These are phyloP conservation scores for Nanorana parkeri DNA, from an alignment of 2,113 vertebrate genomes.

Conservation along the genomic window DNA sequence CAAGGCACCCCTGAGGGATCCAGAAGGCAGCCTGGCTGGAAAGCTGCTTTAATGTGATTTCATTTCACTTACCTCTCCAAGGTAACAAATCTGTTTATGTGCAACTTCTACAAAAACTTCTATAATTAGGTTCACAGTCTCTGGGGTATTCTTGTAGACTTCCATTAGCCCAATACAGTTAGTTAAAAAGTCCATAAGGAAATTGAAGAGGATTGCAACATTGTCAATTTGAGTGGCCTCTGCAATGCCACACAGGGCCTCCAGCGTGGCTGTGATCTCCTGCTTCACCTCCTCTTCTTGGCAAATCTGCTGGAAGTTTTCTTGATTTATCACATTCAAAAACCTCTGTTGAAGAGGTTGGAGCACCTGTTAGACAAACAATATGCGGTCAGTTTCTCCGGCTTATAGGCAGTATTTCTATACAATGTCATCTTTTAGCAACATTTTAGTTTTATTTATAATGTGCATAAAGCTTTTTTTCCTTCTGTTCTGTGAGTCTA, in stretches of 20 bases:
- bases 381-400: background rate
- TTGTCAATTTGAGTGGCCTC: constrained; percentile 98
- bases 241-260: constrained; percentile 95
- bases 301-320: constrained; percentile 96
- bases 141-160: constrained; percentile 96
- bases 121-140: constrained; percentile 98
- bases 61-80: constrained; percentile 88
- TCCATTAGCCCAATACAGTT: constrained; percentile 98
- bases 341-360: constrained; percentile 97
- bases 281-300: constrained; percentile 94
- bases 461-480: no score
- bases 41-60: no score
- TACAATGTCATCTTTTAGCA: no score
- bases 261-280: constrained; percentile 92
- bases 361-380: constrained; percentile 79
- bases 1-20: no score
- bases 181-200: constrained; percentile 97
- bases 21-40: no score
- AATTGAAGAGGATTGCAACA: constrained; percentile 94
- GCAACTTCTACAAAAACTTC: constrained; percentile 99
- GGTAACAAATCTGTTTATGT: constrained; percentile 98
- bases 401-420: background rate
- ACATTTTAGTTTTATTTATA: no score
- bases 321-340: constrained; percentile 96
- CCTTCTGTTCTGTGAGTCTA: no score